Conservation (phyloP, 2,888 invertebrate genomes). For the Protonemura montana region DNA sequence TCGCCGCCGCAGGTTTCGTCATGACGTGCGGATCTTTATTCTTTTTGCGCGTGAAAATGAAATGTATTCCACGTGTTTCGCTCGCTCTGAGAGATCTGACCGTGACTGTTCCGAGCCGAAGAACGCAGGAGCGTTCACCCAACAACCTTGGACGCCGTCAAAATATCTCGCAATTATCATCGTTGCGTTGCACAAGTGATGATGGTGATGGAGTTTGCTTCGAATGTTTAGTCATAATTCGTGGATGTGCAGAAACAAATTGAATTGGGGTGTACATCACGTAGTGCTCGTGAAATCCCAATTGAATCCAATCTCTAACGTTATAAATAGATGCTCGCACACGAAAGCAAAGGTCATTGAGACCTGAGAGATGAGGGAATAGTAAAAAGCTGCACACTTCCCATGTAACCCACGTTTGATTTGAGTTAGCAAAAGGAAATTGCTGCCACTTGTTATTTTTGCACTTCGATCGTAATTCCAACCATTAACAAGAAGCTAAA, state of each 20-base stretch:
- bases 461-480: background rate
- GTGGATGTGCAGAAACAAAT: background rate
- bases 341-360: background rate
- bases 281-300: background rate
- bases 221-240: background rate
- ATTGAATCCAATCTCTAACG: background rate
- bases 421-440: background rate
- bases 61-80: conserved; percentile 7
- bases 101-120: background rate
- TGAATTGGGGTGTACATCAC: background rate
- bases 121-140: background rate
- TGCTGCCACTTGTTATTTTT: background rate
- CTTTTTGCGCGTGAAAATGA: conserved; percentile 1
- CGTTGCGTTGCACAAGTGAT: background rate
- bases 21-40: background rate
- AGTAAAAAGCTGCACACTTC: background rate
- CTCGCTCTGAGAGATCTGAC: background rate
- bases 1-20: background rate
- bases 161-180: conserved; percentile 7
- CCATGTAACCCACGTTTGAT: background rate
- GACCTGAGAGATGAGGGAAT: background rate
- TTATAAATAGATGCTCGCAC: background rate
- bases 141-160: background rate
- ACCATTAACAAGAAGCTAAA: background rate
- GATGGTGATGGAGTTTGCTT: background rate